phyloP scores from a whole-genome alignment of 2,888 invertebrate genomes.

The Cabera pusaria region DNA sequence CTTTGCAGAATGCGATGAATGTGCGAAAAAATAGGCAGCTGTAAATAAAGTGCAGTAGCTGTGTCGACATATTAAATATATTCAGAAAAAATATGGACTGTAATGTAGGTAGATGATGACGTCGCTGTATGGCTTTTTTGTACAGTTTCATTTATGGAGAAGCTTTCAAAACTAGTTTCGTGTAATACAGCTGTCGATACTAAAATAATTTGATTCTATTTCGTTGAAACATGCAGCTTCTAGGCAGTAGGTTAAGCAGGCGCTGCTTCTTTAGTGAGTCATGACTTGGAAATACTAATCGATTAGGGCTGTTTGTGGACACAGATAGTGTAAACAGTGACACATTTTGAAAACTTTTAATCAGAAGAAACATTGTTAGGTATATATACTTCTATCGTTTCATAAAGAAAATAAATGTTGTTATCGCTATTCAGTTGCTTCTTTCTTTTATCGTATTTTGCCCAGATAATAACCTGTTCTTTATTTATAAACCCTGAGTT shows the following conservation, averaged over 20 bases:
- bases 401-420: no score
- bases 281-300: constrained; percentile 1
- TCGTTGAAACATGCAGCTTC: constrained; percentile 26
- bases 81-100: constrained; percentile 24
- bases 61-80: constrained; percentile 31
- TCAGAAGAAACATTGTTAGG: no score
- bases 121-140: constrained; percentile 13
- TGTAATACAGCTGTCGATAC: constrained; percentile 29
- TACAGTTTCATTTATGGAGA: constrained; percentile 15
- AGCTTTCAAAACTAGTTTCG: constrained; percentile 25
- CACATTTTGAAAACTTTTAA: no score
- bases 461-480: constrained; percentile 32
- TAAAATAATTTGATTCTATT: constrained; percentile 10
- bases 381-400: neutral
- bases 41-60: constrained; percentile 35
- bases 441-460: constrained; percentile 33
- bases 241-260: constrained; percentile 14
- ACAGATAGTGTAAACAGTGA: no score
- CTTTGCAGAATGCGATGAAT: constrained; percentile 7
- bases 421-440: no score
- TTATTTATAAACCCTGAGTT: constrained; percentile 21
- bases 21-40: constrained; percentile 31
- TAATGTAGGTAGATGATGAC: constrained; percentile 15
- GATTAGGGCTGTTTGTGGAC: neutral
- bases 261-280: constrained; percentile 41